Evolutionary conservation across 1,140 invertebrate species (phyloP).

Genomic region (Mya arenaria): DNA sequence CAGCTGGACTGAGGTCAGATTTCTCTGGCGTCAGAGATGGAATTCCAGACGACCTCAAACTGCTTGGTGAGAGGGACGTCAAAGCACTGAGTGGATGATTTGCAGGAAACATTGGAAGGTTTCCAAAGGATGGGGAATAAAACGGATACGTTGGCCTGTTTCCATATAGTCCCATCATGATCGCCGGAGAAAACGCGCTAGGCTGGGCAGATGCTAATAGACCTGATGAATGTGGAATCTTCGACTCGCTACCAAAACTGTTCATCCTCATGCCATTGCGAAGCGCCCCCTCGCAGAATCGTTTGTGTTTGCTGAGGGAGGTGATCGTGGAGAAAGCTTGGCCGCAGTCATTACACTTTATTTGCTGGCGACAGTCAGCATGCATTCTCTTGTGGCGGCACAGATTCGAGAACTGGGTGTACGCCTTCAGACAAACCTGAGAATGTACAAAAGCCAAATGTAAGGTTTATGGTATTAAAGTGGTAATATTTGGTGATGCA

Average conservation of each 20-base stretch:
- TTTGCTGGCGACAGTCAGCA: constrained; percentile 85
- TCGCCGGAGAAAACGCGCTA: constrained; percentile 57
- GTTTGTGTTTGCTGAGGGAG: constrained; percentile 85
- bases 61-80: constrained; percentile 59
- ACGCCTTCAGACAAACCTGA: constrained; percentile 88
- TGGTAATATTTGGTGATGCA: no score
- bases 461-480: no score
- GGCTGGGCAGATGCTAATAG: constrained; percentile 46
- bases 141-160: constrained; percentile 49
- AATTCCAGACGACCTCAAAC: constrained; percentile 49
- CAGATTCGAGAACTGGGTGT: constrained; percentile 99
- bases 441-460: no score
- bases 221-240: constrained; percentile 52
- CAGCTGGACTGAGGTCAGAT: constrained; percentile 62
- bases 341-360: constrained; percentile 93
- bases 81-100: constrained; percentile 57
- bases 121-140: constrained; percentile 64
- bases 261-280: constrained; percentile 66
- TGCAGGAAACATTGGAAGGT: constrained; percentile 41
- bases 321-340: constrained; percentile 94
- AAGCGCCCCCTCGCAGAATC: constrained; percentile 84
- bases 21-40: constrained; percentile 37
- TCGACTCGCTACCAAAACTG: constrained; percentile 30
- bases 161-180: constrained; percentile 69
- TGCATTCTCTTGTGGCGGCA: constrained; percentile 99